Conservation (phyloP, 2,888 invertebrate genomes). For the Agrochola circellaris region DNA sequence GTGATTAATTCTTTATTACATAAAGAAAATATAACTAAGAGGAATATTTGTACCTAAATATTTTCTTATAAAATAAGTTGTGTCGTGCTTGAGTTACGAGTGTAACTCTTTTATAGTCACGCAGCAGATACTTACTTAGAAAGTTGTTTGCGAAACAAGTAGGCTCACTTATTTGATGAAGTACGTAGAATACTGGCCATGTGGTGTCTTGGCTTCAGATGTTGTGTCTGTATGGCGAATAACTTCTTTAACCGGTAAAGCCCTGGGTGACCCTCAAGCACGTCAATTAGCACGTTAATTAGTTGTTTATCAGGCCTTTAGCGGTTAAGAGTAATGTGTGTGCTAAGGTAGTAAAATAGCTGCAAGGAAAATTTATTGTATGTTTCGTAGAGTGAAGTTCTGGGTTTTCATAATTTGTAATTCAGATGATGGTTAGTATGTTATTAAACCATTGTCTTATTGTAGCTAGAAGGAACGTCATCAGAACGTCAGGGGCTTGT, state of each 20-base stretch:
- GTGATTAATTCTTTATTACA: neutral
- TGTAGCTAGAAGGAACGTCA: neutral
- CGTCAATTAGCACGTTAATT: no score
- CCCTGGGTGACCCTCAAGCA: no score
- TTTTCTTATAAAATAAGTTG: conserved; percentile 18
- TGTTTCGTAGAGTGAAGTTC: neutral
- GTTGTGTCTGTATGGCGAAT: neutral
- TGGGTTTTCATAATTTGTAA: neutral
- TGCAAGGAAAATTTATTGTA: neutral
- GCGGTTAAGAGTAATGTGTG: conserved; percentile 4
- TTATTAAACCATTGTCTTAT: neutral
- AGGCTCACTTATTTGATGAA: conserved; percentile 12
- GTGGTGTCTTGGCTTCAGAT: conserved; percentile 16
- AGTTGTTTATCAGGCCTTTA: no score
- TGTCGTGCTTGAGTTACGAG: conserved; percentile 13
- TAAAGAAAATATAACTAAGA: neutral
- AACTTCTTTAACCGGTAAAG: no score
- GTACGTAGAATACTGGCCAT: conserved; percentile 28
- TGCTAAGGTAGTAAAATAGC: neutral
- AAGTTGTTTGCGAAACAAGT: conserved; percentile 22
- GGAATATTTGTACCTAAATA: neutral
- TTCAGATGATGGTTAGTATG: neutral
- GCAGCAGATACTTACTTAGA: conserved; percentile 28
- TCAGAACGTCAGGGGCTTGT: no score
- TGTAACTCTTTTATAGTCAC: conserved; percentile 46